Base-by-base conservation (phyloP, 2,888 invertebrate genomes). In the Masnerella sp. region DNA sequence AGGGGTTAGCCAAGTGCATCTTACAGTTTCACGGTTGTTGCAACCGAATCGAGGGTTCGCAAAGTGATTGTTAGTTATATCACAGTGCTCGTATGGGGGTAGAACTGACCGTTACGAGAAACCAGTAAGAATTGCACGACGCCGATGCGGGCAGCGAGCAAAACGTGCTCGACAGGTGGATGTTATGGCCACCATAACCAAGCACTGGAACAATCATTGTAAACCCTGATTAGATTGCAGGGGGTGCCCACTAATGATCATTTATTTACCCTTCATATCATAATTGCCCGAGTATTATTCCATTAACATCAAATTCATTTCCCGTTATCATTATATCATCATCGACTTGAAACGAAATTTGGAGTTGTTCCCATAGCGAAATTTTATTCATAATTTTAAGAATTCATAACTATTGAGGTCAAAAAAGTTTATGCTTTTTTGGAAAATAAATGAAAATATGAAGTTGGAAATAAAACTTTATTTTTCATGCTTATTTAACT, bases 91-190 rank as follows among this genome's bases (percentile, higher is more conserved):
- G 42, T 70, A 82, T 81, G 81, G 81, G 84, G 85, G 82, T 84
- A 82, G 79, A 80, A 83, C 81, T 78, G 84, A 83, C 85, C 83
- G 85, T 85, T 85, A 83, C 81, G 77, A 78, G 78, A 79, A 77
- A 59, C 52, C 47, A 64, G 71, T 71, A 74, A 74, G 38, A 70
- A 65, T 62, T 61, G 38, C 42, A 47, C 38, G 18, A n/a, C 58
- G 43, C 32, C 43, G 51, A 77, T 77, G 77, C 73, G 74, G 77
- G 77, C 58, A 69, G 56, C 42, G 20, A 54, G 64, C 58, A 47
- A 51, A 67, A 45, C 56, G 51, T 65, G 42, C 12, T 32, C 72
- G 81, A 82, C 85, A 85, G 85, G 84, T 85, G 85, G 78, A 83
- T 78, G 70, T 75, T 79, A 79, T 79, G 78, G 78, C 78, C 80